Percentiles rank a stretch among this genome's conserved stretches.
Evolutionary conservation across 2,113 vertebrate genomes (phyloP).

Genomic region (Ovibos moschatus): DNA sequence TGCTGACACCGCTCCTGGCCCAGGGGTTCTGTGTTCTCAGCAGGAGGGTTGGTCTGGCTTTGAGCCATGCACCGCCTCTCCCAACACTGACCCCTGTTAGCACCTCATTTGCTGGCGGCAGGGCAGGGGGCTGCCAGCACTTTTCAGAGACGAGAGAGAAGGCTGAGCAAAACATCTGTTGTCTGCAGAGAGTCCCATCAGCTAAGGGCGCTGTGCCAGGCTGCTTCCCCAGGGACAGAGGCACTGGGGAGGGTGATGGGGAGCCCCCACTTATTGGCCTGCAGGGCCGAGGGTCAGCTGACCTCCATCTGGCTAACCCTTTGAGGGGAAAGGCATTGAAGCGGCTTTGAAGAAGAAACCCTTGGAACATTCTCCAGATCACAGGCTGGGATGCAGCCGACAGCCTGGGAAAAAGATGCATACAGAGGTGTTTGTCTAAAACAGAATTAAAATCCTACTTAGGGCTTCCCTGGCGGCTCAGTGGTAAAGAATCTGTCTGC

Average conservation of each 20-base stretch:
- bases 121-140: background rate
- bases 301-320: background rate
- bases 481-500: background rate
- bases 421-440: background rate
- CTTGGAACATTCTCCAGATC: background rate
- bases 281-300: background rate
- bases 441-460: background rate
- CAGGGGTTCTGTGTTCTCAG: background rate
- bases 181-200: background rate
- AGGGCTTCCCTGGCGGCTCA: background rate
- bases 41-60: background rate
- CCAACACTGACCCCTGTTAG: background rate
- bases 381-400: accelerated
- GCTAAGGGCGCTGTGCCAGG: background rate
- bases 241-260: background rate
- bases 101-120: background rate
- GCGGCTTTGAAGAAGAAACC: background rate
- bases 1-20: background rate
- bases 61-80: background rate
- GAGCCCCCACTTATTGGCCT: background rate
- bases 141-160: conserved; percentile 1
- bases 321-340: background rate
- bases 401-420: background rate
- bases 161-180: background rate
- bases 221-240: background rate